Base-by-base conservation (phyloP, 2,113 vertebrate species). In the Lampris megalopsis region DNA sequence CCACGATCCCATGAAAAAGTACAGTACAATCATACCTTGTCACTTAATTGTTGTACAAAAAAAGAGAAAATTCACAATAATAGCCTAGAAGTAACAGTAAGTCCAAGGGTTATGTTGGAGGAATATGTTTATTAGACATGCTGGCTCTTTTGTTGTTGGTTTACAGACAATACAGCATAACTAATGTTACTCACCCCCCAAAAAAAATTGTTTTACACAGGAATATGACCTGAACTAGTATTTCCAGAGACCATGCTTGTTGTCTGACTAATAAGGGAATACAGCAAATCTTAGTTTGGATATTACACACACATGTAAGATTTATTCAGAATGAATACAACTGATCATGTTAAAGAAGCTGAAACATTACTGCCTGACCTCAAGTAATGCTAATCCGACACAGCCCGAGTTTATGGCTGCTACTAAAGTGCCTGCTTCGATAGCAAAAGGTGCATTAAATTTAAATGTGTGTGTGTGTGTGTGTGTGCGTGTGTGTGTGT, bases 291-390 rank as follows among this genome's bases (percentile, higher is more conserved):
- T 36, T 11, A 50, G 2, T 6, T 40, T 41, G 3, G 47, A 63
- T 50, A 75, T 56, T 73, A 65, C 38, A 69, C 35, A 48, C 54
- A 48, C 54, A 7, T 10, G 3, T 5, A 2, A 52, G 9, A 52
- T 52, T 52, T 9, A 11, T 10, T 7, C 49, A 52, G 3, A 2
- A 52, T 52, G 11, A 43, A 41, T 38, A 60, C 52, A 71, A 59
- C 52, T 9, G 36, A 58, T 38, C 66, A 61, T 57, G 57, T 75
- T 67, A 63, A 5, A 47, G n/a, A 36, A 10, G 37, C 8, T 59
- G 50, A 70, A 57, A 71, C 40, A 72, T 54, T 72, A 58, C 52
- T 50, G 60, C 9, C 38, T 49, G 68, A 71, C 63, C 75, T 58
- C 35, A 67, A 45, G 50, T 71, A 45, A 57, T 47, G 54, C 52